Evolutionary conservation across 2,888 invertebrate genomes (phyloP), one percentile per base, ranked within the genome.

Genomic region (Carpatolechia fugitivella): DNA sequence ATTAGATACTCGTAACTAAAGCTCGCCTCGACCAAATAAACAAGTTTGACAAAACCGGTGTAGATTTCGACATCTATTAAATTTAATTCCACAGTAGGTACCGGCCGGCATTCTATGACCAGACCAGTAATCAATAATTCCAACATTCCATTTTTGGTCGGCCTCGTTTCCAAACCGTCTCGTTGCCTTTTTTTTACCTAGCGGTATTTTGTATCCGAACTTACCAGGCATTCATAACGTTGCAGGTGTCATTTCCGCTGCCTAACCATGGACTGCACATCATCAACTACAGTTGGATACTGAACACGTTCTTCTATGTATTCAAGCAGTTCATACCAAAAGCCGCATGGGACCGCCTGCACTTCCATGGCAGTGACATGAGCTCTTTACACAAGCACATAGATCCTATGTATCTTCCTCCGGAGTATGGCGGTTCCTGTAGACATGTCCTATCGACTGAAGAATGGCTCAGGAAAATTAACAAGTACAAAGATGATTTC

Each of bases 201-300:
- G 50, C 52, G 29, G 53, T 52, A 49, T 49, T 53, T 40, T 14
- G 29, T 40, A 40, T 24, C 35, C 35, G 29, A n/a, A 54, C 36
- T 52, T 20, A 57, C 57, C 54, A 57, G 57, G 57, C 5, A 13
- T n/a, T 3, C 54, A 57, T 57, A 54, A 52, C 35, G 58, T 80
- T 89, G 7, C 77, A 94, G 94, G 93, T 94, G 0, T 92, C 94
- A 2, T 95, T 94, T 75, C 95, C 96, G 0, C 91, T 95, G 65
- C 92, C 92, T 46, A 93, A 94, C 46, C 91, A 93, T 63, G 93
- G 94, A 0, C 91, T 96, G 30, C 96, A 96, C 82, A 92, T 96
- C 49, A 89, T 96, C 3, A 93, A 95, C 74, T 95, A 96, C 80
- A 94, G 93, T 48, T 95, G 95, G 95, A 82, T 94, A 1, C 94